A percentile compares a stretch with the other conserved stretches of the same genome.
These are phyloP conservation scores for Agriotes lineatus DNA, from an alignment of 2,888 invertebrate species.

Conservation along the genomic window DNA sequence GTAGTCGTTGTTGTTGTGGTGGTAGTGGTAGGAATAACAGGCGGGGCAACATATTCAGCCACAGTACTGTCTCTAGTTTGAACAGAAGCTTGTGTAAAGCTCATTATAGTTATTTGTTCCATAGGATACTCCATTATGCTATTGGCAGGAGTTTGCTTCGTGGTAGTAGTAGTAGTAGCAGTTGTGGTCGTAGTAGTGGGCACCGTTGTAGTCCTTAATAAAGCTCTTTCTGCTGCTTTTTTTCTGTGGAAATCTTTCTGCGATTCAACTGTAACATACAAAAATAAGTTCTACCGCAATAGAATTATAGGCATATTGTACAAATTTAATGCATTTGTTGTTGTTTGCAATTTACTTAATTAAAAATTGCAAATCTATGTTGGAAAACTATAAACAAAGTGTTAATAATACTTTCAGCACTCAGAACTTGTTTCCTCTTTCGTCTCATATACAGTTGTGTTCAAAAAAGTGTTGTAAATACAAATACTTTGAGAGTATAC, in stretches of 20 bases:
- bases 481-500: too few relatives aligned
- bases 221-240: conserved; percentile 68
- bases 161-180: conserved; percentile 51
- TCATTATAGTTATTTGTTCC: conserved; percentile 58
- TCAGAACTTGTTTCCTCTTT: too few relatives aligned
- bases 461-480: too few relatives aligned
- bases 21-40: conserved; percentile 61
- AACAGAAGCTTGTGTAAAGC: conserved; percentile 61
- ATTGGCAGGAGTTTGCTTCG: conserved; percentile 26
- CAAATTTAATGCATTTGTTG: too few relatives aligned
- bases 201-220: conserved; percentile 67
- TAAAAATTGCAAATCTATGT: too few relatives aligned
- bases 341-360: too few relatives aligned
- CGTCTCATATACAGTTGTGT: too few relatives aligned
- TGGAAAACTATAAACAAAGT: too few relatives aligned
- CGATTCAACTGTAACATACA: conserved; percentile 79
- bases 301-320: too few relatives aligned
- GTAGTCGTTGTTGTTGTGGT: conserved; percentile 64
- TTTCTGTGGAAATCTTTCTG: conserved; percentile 88
- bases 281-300: too few relatives aligned
- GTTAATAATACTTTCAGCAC: too few relatives aligned
- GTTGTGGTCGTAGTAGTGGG: conserved; percentile 57
- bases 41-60: conserved; percentile 65
- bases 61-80: conserved; percentile 65
- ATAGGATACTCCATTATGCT: conserved; percentile 41